phyloP scores from a whole-genome alignment of 2,888 invertebrate species.

The Loripinus fragilis region DNA sequence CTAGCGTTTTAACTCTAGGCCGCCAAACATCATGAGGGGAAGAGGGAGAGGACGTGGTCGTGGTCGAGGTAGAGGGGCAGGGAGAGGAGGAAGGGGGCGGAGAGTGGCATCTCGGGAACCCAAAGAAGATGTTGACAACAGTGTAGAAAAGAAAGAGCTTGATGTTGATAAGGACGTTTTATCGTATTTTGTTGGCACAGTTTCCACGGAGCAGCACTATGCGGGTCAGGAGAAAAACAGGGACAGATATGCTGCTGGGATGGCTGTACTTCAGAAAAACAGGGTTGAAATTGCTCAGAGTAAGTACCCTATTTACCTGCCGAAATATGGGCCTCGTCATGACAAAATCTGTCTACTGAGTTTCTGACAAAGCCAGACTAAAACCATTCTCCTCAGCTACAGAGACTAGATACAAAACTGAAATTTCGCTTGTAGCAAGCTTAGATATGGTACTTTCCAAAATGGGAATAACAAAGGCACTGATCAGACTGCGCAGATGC shows the following conservation, averaged over 20 bases:
- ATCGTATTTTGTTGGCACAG: slow-evolving; percentile 77
- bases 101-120: slow-evolving; percentile 30
- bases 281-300: slow-evolving; percentile 79
- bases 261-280: slow-evolving; percentile 73
- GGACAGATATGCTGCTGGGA: slow-evolving; percentile 75
- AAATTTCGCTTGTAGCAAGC: too few species aligned
- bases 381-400: too few species aligned
- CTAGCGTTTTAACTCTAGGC: slow-evolving; percentile 8
- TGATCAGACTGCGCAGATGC: too few species aligned
- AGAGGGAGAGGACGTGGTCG: slow-evolving; percentile 23
- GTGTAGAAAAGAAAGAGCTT: slow-evolving; percentile 49
- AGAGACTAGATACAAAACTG: too few species aligned
- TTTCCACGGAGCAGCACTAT: slow-evolving; percentile 75
- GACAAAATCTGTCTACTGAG: too few species aligned
- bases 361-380: too few species aligned
- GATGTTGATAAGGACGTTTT: slow-evolving; percentile 73
- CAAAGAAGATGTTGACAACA: slow-evolving; percentile 29
- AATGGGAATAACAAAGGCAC: too few species aligned
- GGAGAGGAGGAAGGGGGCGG: slow-evolving; percentile 25
- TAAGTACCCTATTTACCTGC: slow-evolving; percentile 61
- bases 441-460: too few species aligned
- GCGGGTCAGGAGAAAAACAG: slow-evolving; percentile 75
- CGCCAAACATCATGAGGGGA: slow-evolving; percentile 20
- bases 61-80: slow-evolving; percentile 22
- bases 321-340: too few species aligned